A percentile compares a stretch with the other conserved stretches of the same genome.
Evolutionary conservation across 2,888 invertebrate species (phyloP).

Genomic region (Leucoptera coffeella): DNA sequence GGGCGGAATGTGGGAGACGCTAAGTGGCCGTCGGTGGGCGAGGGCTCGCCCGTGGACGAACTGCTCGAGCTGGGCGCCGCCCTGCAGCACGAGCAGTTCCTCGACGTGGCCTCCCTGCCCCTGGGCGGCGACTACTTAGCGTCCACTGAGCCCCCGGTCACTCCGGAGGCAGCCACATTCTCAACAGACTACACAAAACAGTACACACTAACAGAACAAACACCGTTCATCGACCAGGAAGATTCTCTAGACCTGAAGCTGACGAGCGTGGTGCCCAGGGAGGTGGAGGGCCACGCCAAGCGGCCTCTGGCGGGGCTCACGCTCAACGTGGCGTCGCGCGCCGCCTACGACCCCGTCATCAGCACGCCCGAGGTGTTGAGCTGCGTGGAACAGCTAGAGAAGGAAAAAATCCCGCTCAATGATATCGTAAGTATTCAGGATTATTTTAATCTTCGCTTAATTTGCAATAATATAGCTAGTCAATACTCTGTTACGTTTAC

Average conservation of each 20-base stretch:
- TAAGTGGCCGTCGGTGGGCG: conserved; percentile 22
- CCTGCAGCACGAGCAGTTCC: conserved; percentile 19
- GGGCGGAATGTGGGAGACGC: conserved; percentile 33
- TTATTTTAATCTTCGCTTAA: too few species aligned
- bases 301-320: conserved; percentile 12
- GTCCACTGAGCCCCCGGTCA: too few species aligned
- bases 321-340: conserved; percentile 20
- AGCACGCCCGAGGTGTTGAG: conserved; percentile 42
- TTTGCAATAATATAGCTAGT: too few species aligned
- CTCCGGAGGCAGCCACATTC: too few species aligned
- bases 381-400: conserved; percentile 38
- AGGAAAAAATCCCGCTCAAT: conserved; percentile 19
- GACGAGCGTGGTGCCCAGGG: conserved; percentile 22
- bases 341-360: conserved; percentile 17
- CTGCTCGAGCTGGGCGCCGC: conserved; percentile 20
- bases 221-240: conserved; percentile 35
- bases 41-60: conserved; percentile 16
- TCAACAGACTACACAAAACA: conserved; percentile 16
- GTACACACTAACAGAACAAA: conserved; percentile 16
- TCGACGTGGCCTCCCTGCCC: conserved; percentile 29
- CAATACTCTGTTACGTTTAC: too few species aligned
- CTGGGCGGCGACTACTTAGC: too few species aligned
- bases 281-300: conserved; percentile 27
- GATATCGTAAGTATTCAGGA: conserved; percentile 23
- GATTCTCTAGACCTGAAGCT: conserved; percentile 31